Conservation (phyloP, 23 tunicate genomes). For the Phallusia fumigata region DNA sequence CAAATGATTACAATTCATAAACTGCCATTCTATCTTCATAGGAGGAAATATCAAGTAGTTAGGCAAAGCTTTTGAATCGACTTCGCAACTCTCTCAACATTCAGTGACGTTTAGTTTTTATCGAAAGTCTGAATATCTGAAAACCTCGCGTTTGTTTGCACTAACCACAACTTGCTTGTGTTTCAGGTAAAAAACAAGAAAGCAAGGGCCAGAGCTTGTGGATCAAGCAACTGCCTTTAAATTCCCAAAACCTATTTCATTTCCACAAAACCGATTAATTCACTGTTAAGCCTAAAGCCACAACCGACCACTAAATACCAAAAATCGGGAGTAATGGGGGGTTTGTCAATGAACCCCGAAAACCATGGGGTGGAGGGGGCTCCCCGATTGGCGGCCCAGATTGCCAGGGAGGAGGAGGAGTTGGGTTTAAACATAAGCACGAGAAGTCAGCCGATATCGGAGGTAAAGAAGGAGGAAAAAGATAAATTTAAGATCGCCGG, state of each 20-base stretch:
- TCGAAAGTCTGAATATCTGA: no score
- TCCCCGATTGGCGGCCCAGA: constrained; percentile 37
- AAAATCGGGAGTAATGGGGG: constrained; percentile 26
- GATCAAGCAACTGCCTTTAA: constrained; percentile 9
- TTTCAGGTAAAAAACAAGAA: no score
- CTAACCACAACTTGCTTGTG: no score
- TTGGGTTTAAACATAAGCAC: constrained; percentile 8
- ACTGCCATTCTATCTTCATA: no score
- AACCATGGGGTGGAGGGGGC: constrained; percentile 36
- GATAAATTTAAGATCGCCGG: constrained; percentile 60
- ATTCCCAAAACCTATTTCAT: no score
- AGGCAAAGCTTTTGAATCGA: no score
- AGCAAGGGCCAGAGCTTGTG: background rate
- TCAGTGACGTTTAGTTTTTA: no score
- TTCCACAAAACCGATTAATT: background rate
- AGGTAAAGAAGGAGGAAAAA: constrained; percentile 16
- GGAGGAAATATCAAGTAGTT: no score
- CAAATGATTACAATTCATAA: no score
- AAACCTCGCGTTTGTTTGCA: no score
- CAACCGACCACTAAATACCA: background rate
- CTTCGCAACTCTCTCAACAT: no score
- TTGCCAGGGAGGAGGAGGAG: constrained; percentile 40
- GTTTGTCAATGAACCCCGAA: constrained; percentile 68
- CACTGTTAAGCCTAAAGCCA: background rate
- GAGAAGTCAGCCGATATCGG: background rate